These are phyloP conservation scores for Arvicanthis niloticus DNA, from an alignment of 2,113 vertebrate genomes.

Conservation along the genomic window DNA sequence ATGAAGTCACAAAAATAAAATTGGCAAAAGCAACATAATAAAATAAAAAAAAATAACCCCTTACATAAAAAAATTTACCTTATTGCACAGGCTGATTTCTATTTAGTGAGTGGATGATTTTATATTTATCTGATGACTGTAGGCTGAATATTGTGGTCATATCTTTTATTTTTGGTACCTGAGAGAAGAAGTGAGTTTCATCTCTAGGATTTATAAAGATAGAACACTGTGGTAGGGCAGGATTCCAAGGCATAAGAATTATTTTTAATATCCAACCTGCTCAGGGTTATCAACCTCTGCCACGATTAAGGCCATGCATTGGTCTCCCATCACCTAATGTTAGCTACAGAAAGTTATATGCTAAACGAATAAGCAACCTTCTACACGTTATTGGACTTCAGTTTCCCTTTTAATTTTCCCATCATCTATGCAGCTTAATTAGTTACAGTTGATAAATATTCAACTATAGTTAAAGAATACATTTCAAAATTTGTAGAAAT, in stretches of 20 bases:
- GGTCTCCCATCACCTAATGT: neutral
- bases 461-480: neutral
- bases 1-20: neutral
- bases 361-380: neutral
- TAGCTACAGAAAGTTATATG: neutral
- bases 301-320: neutral
- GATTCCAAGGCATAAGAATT: fast-evolving
- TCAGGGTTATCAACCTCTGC: neutral
- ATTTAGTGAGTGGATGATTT: neutral
- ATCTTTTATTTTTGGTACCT: neutral
- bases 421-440: neutral
- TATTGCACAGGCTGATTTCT: neutral
- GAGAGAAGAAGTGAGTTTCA: neutral
- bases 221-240: neutral
- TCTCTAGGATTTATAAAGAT: neutral
- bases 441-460: neutral
- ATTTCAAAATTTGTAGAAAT: neutral
- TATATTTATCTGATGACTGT: neutral
- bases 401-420: neutral
- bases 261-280: neutral
- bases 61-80: neutral
- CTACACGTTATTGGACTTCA: neutral
- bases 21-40: neutral
- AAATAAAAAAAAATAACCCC: neutral
- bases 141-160: neutral